phyloP scores from a whole-genome alignment of 2,113 vertebrate species.

The Mus spicilegus region DNA sequence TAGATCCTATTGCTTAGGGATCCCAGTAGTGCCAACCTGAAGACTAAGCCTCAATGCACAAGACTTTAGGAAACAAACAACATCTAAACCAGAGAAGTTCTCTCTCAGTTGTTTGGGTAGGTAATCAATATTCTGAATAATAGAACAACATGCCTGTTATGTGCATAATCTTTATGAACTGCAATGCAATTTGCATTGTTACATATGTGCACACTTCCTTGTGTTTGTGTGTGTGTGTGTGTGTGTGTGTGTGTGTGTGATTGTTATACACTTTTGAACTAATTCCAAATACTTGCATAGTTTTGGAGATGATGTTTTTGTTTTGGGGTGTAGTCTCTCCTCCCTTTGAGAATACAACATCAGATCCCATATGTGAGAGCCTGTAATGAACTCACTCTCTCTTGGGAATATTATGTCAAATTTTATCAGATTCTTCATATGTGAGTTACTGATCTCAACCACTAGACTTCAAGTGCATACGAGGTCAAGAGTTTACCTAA shows the following conservation, averaged over 20 bases:
- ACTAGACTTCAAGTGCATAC: not conserved
- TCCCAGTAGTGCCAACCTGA: not conserved
- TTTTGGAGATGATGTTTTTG: not conserved
- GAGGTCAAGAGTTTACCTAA: not conserved
- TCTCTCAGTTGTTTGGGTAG: not conserved
- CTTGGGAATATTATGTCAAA: not conserved
- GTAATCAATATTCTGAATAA: not conserved
- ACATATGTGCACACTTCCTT: not conserved
- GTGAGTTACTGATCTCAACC: conserved; percentile 11
- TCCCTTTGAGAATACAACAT: conserved; percentile 1
- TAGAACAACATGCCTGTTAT: not conserved
- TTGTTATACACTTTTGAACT: not conserved
- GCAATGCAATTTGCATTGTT: not conserved
- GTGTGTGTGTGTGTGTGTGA: not conserved
- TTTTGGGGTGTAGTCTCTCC: not conserved
- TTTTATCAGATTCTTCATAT: not conserved
- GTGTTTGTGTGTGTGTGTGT: not conserved
- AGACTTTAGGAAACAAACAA: not conserved
- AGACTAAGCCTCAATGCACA: not conserved
- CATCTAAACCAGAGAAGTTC: not conserved
- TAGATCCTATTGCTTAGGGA: not conserved
- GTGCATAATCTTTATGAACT: not conserved
- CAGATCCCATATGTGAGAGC: not conserved
- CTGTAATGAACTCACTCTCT: not conserved
- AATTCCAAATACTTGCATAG: not conserved